Evolutionary conservation across 2,797 vertebrate species (phyloP).

Genomic region (Enteromius paludinosus): DNA sequence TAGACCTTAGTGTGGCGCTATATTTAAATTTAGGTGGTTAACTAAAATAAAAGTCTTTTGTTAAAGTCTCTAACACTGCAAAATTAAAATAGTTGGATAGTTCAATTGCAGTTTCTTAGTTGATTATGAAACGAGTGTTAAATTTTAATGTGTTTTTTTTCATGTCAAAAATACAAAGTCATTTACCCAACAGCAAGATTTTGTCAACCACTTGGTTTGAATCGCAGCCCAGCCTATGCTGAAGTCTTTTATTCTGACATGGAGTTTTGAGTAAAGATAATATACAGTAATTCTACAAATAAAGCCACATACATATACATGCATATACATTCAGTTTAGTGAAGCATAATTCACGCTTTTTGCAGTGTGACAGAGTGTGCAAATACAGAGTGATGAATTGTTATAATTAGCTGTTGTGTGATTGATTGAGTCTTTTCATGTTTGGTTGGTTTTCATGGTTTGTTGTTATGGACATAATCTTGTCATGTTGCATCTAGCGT

Average conservation of each 20-base stretch:
- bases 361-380: not conserved
- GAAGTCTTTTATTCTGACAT: not conserved
- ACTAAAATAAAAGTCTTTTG: too few relatives aligned
- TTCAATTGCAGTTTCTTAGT: not conserved
- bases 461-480: not conserved
- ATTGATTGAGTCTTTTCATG: not conserved
- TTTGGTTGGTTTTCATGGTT: not conserved
- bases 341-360: not conserved
- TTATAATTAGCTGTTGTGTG: not conserved
- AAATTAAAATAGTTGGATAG: not conserved
- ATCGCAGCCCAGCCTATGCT: not conserved
- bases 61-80: not conserved
- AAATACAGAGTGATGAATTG: not conserved
- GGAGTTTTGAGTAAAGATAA: not conserved
- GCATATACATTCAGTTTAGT: not conserved
- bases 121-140: not conserved
- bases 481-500: not conserved
- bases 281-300: not conserved
- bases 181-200: not conserved
- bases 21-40: too few relatives aligned
- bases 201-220: not conserved
- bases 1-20: too few relatives aligned
- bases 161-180: too few relatives aligned
- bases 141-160: too few relatives aligned
- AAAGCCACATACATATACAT: not conserved